Conservation (phyloP, 2,888 invertebrate genomes). For the Piscicola geometra region DNA sequence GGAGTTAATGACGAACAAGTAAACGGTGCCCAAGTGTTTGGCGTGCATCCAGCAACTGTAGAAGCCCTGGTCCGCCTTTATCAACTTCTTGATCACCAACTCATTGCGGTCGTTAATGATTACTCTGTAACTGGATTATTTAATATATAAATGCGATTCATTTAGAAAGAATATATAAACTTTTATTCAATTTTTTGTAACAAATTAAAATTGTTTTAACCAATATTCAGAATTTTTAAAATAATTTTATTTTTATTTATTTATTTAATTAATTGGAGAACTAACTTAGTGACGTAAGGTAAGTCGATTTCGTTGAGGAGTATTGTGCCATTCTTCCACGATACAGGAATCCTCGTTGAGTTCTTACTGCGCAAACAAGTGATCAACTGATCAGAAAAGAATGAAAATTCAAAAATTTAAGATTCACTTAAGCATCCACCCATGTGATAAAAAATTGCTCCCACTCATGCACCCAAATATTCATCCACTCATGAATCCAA, state of each 20-base stretch:
- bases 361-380: conserved; percentile 9
- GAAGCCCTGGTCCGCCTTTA: conserved; percentile 22
- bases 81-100: conserved; percentile 30
- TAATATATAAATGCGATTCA: no score
- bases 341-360: not conserved
- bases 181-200: not conserved
- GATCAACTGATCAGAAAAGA: not conserved
- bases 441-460: no score
- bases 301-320: conserved; percentile 28
- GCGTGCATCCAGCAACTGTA: conserved; percentile 30
- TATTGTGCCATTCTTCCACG: conserved; percentile 35
- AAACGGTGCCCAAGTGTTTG: conserved; percentile 20
- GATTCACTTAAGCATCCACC: no score
- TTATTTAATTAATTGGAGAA: not conserved
- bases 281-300: not conserved
- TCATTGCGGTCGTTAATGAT: conserved; percentile 28
- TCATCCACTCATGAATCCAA: no score
- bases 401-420: not conserved
- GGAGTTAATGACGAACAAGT: conserved; percentile 13
- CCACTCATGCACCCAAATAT: no score
- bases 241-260: no score
- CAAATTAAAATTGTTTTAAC: not conserved
- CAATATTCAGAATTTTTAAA: not conserved
- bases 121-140: conserved; percentile 16
- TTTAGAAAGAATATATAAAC: no score